Evolutionary conservation across 1,140 invertebrate species (phyloP).

Genomic region (Danaus plexippus): DNA sequence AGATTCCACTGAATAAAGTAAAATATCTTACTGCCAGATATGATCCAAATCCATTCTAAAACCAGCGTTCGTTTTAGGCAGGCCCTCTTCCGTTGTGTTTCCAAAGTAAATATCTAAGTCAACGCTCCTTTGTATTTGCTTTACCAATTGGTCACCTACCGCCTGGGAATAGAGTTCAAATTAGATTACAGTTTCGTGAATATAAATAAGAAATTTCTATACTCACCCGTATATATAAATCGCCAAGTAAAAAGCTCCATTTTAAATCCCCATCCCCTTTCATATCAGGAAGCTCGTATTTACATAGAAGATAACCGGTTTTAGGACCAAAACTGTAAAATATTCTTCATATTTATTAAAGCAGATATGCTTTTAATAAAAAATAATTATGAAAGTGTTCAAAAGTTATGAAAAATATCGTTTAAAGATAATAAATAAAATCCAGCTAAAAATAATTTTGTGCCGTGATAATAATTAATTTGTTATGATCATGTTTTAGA

Average conservation of each 20-base stretch:
- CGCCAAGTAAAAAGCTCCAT: constrained; percentile 62
- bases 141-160: constrained; percentile 49
- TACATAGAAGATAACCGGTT: constrained; percentile 57
- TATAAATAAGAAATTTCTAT: constrained; percentile 7
- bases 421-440: no score
- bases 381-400: no score
- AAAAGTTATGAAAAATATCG: no score
- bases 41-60: constrained; percentile 63
- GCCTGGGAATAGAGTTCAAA: constrained; percentile 33
- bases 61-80: constrained; percentile 45
- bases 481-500: no score
- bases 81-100: constrained; percentile 39
- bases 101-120: constrained; percentile 62
- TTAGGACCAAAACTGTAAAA: constrained; percentile 61
- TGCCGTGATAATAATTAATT: no score
- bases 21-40: constrained; percentile 61
- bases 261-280: constrained; percentile 59
- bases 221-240: constrained; percentile 59
- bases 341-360: neutral
- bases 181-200: constrained; percentile 3
- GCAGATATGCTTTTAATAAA: no score
- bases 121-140: constrained; percentile 45
- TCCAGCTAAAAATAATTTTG: no score
- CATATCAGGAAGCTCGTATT: constrained; percentile 60
- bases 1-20: constrained; percentile 3